A percentile compares a stretch with the other conserved stretches of the same genome.
Evolutionary conservation across 2,888 invertebrate genomes (phyloP).

Genomic region (Drosophila aldrichi): DNA sequence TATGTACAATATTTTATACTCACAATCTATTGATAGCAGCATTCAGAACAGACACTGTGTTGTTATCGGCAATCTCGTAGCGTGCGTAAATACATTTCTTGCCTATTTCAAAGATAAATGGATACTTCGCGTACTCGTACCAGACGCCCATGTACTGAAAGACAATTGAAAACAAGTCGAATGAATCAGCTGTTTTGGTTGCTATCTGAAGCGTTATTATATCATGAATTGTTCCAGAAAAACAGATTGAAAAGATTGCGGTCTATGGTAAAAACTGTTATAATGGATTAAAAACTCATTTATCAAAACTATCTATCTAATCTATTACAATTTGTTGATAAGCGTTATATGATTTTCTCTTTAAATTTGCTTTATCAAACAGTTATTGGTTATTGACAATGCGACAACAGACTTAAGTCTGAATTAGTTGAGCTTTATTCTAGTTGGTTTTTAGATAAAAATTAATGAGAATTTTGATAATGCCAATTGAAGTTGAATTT

Average conservation of each 20-base stretch:
- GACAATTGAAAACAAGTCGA: background rate
- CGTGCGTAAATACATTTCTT: conserved; percentile 91
- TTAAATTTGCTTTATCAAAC: background rate
- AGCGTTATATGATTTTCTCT: background rate
- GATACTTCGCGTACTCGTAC: conserved; percentile 92
- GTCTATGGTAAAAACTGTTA: too few species aligned
- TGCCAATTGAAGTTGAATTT: too few species aligned
- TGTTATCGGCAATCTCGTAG: conserved; percentile 86
- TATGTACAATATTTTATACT: conserved; percentile 41
- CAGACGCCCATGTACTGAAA: conserved; percentile 90
- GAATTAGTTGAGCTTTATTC: background rate
- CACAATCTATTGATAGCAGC: conserved; percentile 80
- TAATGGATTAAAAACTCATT: background rate
- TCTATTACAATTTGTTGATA: background rate
- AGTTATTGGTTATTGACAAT: background rate
- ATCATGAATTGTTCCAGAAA: conserved; percentile 1
- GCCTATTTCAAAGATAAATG: conserved; percentile 90
- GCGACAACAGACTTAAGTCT: background rate
- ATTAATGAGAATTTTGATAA: too few species aligned
- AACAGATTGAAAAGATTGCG: background rate
- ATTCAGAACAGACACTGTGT: conserved; percentile 86
- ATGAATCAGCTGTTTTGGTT: background rate
- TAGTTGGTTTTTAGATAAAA: background rate
- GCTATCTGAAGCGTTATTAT: background rate
- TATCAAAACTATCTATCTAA: conserved; percentile 1